These are phyloP conservation scores for Lepilemur septentrionalis DNA, from an alignment of 2,797 vertebrate genomes.

Conservation along the genomic window DNA sequence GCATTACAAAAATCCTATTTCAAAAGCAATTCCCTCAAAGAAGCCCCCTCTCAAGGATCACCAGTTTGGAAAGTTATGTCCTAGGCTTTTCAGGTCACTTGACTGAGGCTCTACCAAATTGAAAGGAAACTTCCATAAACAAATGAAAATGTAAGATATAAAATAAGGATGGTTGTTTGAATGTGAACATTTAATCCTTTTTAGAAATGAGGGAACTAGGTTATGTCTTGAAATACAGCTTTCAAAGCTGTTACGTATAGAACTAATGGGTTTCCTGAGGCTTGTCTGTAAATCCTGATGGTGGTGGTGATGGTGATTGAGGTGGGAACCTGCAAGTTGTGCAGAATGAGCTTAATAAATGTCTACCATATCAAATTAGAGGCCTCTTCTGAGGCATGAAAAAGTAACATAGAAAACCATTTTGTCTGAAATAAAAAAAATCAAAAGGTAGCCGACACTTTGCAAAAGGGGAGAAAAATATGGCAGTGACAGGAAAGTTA, in stretches of 20 bases:
- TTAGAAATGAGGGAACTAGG: background rate
- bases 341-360: background rate
- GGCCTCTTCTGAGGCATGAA: background rate
- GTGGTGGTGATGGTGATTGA: background rate
- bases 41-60: constrained; percentile 50
- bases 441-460: background rate
- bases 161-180: background rate
- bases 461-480: background rate
- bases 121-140: background rate
- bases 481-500: background rate
- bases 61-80: constrained; percentile 10
- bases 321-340: background rate
- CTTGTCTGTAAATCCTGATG: background rate
- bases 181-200: background rate
- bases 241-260: background rate
- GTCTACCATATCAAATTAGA: background rate
- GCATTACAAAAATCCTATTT: constrained; percentile 59
- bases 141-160: background rate
- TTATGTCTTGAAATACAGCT: background rate
- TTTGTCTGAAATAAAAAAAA: background rate
- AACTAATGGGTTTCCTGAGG: background rate
- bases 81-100: background rate
- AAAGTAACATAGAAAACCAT: background rate
- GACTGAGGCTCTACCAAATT: background rate
- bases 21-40: constrained; percentile 69